Conservation (phyloP, 2,888 invertebrate species). For the Pogonocherus hispidulus region DNA sequence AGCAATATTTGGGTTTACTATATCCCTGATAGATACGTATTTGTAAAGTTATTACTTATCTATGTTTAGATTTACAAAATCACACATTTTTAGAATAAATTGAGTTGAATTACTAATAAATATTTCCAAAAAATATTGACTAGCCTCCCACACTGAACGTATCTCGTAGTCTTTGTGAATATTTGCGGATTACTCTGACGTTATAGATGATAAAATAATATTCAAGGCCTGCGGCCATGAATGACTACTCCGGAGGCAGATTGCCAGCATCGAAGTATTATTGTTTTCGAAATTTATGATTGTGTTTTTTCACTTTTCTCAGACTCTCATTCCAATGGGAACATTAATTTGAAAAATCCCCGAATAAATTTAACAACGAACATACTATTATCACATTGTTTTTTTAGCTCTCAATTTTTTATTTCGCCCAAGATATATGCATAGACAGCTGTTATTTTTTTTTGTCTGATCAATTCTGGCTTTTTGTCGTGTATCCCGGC, state of each 20-base stretch:
- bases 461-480: background rate
- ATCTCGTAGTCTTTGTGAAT: background rate
- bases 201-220: constrained; percentile 1
- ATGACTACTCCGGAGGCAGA: constrained; percentile 16
- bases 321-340: constrained; percentile 3
- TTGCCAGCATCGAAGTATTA: constrained; percentile 14
- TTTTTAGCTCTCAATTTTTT: constrained; percentile 3
- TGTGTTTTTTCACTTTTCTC: constrained; percentile 17
- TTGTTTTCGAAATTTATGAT: constrained; percentile 28
- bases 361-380: background rate
- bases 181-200: background rate
- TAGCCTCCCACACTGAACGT: background rate
- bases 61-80: too few relatives aligned
- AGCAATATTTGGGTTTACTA: too few relatives aligned
- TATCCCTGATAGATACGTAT: too few relatives aligned
- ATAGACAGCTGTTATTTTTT: background rate
- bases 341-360: constrained; percentile 13
- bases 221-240: constrained; percentile 18
- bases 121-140: background rate
- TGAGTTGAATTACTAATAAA: background rate
- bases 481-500: background rate
- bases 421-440: background rate
- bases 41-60: too few relatives aligned
- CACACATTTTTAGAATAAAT: too few relatives aligned
- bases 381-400: constrained; percentile 19